These are phyloP conservation scores for Frankliniella intonsa DNA, from an alignment of 2,888 invertebrate species.

Conservation along the genomic window DNA sequence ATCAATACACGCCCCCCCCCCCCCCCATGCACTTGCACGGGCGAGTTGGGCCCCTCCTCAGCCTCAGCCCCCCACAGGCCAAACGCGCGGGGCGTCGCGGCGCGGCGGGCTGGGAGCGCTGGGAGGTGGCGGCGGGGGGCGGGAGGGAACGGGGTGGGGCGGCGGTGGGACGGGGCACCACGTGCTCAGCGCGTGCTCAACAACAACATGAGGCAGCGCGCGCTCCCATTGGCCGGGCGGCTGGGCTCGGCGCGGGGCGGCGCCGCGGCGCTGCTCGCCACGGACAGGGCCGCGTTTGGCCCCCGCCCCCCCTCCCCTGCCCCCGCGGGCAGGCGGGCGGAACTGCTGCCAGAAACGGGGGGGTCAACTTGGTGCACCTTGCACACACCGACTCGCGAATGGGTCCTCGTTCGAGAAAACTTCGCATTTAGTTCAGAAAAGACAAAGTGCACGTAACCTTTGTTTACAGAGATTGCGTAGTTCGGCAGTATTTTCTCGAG, in stretches of 20 bases:
- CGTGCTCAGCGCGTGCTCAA: conserved; percentile 23
- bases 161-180: not conserved
- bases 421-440: no score
- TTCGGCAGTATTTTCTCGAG: no score
- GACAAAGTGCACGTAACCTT: no score
- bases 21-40: not conserved
- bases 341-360: no score
- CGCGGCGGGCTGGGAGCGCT: not conserved
- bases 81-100: not conserved
- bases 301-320: not conserved
- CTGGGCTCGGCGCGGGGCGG: not conserved
- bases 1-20: no score
- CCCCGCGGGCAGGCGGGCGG: not conserved
- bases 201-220: not conserved
- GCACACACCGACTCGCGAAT: no score
- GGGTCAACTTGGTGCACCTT: no score
- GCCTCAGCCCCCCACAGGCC: not conserved
- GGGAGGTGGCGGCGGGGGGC: not conserved
- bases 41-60: not conserved
- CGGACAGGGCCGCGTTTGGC: not conserved
- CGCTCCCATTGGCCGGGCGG: not conserved
- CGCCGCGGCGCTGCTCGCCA: not conserved
- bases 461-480: no score
- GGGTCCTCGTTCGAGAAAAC: no score
- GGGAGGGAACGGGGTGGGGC: not conserved